phyloP scores from a whole-genome alignment of 2,113 vertebrate species.

The Glaucomys volans region DNA sequence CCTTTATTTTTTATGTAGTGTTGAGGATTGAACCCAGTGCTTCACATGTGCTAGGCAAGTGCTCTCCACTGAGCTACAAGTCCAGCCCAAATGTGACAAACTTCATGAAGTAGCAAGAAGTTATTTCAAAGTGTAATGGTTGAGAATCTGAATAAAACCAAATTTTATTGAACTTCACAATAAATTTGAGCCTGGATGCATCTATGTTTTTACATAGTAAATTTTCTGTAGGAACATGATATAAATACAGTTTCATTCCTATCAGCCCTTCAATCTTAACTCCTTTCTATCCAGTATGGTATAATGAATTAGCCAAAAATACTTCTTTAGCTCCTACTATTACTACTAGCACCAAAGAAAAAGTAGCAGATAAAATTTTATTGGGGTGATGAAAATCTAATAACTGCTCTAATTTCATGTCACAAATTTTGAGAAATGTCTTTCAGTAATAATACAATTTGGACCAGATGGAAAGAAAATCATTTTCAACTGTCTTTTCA shows the following conservation, averaged over 20 bases:
- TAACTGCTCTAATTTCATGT: neutral
- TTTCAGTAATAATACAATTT: conserved; percentile 41
- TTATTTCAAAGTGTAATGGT: neutral
- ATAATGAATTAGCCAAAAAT: conserved; percentile 13
- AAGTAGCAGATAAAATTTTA: conserved; percentile 14
- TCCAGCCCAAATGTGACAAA: neutral
- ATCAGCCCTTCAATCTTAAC: neutral
- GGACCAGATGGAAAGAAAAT: neutral
- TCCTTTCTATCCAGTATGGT: neutral
- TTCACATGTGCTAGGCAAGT: too few relatives aligned
- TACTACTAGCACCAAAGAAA: neutral
- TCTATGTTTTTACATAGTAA: conserved; percentile 19
- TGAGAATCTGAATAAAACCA: neutral
- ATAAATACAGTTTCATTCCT: neutral
- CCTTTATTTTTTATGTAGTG: too few relatives aligned
- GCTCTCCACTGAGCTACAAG: too few relatives aligned
- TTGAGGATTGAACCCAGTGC: too few relatives aligned
- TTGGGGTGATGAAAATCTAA: neutral
- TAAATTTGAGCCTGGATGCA: conserved; percentile 6
- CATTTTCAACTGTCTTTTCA: neutral
- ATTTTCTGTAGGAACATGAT: neutral
- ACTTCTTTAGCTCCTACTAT: too few relatives aligned
- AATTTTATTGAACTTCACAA: neutral
- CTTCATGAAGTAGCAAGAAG: conserved; percentile 36
- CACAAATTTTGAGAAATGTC: neutral